A percentile compares a stretch with the other conserved stretches of the same genome.
Conservation (phyloP, 2,888 invertebrate species). For the Leptarthrus brevirostris region DNA sequence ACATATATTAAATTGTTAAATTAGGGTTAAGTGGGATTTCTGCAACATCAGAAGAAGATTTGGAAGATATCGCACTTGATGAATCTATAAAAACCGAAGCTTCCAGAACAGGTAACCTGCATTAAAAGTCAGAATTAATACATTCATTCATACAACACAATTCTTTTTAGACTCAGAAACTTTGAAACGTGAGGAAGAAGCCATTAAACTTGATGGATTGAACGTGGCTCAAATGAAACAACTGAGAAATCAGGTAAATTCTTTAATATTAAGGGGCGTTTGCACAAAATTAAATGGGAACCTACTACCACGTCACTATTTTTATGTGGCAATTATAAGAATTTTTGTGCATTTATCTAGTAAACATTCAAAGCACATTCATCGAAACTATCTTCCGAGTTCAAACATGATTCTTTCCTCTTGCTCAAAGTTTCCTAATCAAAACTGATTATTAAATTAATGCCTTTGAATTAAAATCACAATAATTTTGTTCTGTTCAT, state of each 20-base stretch:
- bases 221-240: slow-evolving; percentile 95
- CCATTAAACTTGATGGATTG: slow-evolving; percentile 93
- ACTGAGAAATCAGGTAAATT: slow-evolving; percentile 78
- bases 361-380: too few relatives aligned
- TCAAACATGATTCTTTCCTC: too few relatives aligned
- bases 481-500: too few relatives aligned
- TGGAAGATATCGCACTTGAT: slow-evolving; percentile 79
- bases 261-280: slow-evolving; percentile 6
- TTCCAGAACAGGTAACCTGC: slow-evolving; percentile 88
- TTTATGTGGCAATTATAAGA: too few relatives aligned
- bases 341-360: too few relatives aligned
- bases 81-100: slow-evolving; percentile 87
- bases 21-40: slow-evolving; percentile 7
- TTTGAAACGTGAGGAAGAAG: slow-evolving; percentile 92
- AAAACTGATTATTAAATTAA: too few relatives aligned
- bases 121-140: too few relatives aligned
- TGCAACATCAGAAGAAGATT: slow-evolving; percentile 59
- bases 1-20: neutral
- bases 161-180: slow-evolving; percentile 83
- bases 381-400: too few relatives aligned
- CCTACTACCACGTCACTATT: neutral
- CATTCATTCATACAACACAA: too few relatives aligned
- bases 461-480: too few relatives aligned
- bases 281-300: too few relatives aligned
- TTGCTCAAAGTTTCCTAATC: too few relatives aligned